Evolutionary conservation across 2,113 vertebrate species (phyloP), one percentile per base, ranked within the genome.

Genomic region (Pachypanchax playfairii): DNA sequence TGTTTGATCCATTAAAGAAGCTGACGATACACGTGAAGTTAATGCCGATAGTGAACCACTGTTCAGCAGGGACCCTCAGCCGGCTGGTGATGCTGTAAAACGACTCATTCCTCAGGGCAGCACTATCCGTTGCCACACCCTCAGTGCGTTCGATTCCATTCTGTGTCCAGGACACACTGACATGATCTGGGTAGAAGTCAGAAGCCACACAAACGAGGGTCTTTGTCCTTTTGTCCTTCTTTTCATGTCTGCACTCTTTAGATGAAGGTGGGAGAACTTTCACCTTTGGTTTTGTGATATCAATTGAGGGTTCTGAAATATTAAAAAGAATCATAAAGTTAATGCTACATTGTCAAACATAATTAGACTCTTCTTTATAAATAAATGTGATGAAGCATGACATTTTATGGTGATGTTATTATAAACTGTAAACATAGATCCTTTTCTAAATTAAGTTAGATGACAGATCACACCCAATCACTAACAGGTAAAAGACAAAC

Each of bases 121-220:
- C 31, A 2, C 15, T 4, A 67, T 96, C 94, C 0, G 90, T 96
- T 0, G 87, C 90, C 70, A 93, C 85, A 0, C 84, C 85, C 0
- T 33, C 2, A 0, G 0, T 57, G 15, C 36, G 59, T 0, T 18
- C 0, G 0, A 9, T 1, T 0, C 2, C 83, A 0, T 90, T 83
- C 22, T 90, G 18, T 24, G 42, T 1, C 96, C 95, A 98, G 29
- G 0, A 28, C 17, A 97, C 75, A 1, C 11, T 41, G 69, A 96
- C 74, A n/a, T 95, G 92, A 83, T 98, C 94, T 0, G 96, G 96
- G 79, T 90, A 97, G 91, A 97, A 98, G 20, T 25, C 73, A 0
- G 64, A 90, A 58, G 87, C 94, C 79, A 94, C 78, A 60, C 96
- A 98, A 1, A 98, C 91, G 6, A 98, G 44, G 0, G 96, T 97